These are phyloP conservation scores for Fringilla coelebs DNA, from an alignment of 2,797 vertebrate genomes.

Conservation along the genomic window DNA sequence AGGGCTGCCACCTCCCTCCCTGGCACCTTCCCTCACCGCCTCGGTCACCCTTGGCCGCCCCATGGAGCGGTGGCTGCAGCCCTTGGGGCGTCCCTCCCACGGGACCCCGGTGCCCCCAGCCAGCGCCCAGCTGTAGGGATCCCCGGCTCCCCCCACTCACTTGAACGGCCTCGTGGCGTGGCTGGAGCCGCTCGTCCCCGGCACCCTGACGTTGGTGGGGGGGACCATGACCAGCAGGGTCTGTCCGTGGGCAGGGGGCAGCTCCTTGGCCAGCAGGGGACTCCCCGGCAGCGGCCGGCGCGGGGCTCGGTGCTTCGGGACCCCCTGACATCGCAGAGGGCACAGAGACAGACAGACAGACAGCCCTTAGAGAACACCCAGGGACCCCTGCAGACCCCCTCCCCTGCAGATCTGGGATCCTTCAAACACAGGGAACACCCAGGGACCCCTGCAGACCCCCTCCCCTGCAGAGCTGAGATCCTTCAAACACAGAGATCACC, in stretches of 20 bases:
- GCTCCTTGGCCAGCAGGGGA: slow-evolving; percentile 75
- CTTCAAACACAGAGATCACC: too few species aligned
- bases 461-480: not conserved
- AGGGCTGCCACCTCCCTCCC: not conserved
- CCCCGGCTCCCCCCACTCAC: slow-evolving; percentile 61
- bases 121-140: not conserved
- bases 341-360: not conserved
- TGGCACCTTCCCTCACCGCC: not conserved
- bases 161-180: slow-evolving; percentile 74
- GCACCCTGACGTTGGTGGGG: slow-evolving; percentile 68
- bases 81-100: not conserved
- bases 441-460: not conserved
- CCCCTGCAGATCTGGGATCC: too few species aligned
- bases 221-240: slow-evolving; percentile 85
- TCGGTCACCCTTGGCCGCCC: fast-evolving
- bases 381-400: not conserved
- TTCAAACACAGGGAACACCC: too few species aligned
- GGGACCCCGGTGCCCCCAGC: not conserved
- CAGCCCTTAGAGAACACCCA: too few species aligned
- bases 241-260: slow-evolving; percentile 46
- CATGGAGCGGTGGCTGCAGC: not conserved
- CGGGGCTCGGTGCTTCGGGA: slow-evolving; percentile 72
- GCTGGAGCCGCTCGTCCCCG: slow-evolving; percentile 62
- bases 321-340: slow-evolving; percentile 29
- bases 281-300: slow-evolving; percentile 83